A percentile compares a stretch with the other conserved stretches of the same genome.
Conservation (phyloP, 2,888 invertebrate species). For the Craniophora ligustri region DNA sequence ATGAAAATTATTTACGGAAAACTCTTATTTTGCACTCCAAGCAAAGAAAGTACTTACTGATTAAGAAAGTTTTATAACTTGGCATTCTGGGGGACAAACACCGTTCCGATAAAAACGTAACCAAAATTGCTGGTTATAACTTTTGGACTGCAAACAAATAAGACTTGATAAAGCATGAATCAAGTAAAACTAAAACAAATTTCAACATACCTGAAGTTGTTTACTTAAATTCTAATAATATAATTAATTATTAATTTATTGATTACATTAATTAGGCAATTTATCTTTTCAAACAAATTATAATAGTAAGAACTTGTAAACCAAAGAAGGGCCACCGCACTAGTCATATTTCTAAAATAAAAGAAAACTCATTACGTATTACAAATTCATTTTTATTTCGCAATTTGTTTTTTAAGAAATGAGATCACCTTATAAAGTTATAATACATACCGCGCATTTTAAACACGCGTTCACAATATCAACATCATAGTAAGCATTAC, state of each 20-base stretch:
- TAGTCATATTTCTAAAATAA: background rate
- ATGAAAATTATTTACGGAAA: slow-evolving; percentile 83
- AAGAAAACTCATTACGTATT: slow-evolving; percentile 3
- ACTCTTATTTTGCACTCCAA: slow-evolving; percentile 77
- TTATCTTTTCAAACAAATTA: background rate
- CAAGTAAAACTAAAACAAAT: slow-evolving; percentile 22
- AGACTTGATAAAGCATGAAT: slow-evolving; percentile 46
- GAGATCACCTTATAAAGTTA: slow-evolving; percentile 7
- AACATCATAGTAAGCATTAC: slow-evolving; percentile 17
- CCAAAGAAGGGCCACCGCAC: background rate
- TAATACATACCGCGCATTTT: background rate
- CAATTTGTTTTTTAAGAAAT: slow-evolving; percentile 18
- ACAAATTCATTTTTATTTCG: slow-evolving; percentile 1
- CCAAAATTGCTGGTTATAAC: slow-evolving; percentile 69
- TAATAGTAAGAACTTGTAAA: background rate
- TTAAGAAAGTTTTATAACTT: slow-evolving; percentile 85
- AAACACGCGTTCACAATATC: slow-evolving; percentile 14
- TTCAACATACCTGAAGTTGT: background rate
- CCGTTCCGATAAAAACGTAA: slow-evolving; percentile 69
- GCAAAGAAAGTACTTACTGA: slow-evolving; percentile 79
- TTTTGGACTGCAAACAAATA: slow-evolving; percentile 55
- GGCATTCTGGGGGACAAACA: slow-evolving; percentile 74
- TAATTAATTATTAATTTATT: background rate
- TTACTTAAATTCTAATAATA: background rate
- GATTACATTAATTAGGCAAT: background rate